Percentiles rank a stretch among this genome's conserved stretches.
phyloP scores from a whole-genome alignment of 2,113 vertebrate genomes.

The Leucosticte australis region DNA sequence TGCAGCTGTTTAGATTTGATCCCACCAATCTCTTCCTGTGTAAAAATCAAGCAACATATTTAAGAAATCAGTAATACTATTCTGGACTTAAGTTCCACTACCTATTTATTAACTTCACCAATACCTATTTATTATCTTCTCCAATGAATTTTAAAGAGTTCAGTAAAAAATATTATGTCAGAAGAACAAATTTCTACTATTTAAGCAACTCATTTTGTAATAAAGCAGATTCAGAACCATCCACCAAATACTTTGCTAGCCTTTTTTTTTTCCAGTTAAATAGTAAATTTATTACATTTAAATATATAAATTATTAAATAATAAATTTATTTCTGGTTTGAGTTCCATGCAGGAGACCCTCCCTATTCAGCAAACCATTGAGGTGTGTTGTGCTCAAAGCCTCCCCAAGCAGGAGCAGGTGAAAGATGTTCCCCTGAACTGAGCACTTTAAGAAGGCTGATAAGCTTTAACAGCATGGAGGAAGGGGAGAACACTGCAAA shows the following conservation, averaged over 20 bases:
- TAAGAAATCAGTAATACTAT: neutral
- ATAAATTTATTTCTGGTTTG: neutral
- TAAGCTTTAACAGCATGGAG: neutral
- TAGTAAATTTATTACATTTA: no score
- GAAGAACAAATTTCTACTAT: neutral
- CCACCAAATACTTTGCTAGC: neutral
- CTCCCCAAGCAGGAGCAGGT: neutral
- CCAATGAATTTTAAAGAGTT: neutral
- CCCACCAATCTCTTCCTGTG: neutral
- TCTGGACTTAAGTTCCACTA: neutral
- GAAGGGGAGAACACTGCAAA: neutral
- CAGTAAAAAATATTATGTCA: neutral
- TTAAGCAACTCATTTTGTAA: neutral
- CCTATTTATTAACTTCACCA: neutral
- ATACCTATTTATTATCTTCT: neutral
- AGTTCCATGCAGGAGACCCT: neutral
- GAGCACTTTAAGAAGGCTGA: neutral
- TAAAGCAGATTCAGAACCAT: neutral
- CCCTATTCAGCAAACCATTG: neutral
- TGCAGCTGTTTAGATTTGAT: neutral
- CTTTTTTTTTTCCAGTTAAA: neutral
- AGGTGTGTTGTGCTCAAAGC: neutral
- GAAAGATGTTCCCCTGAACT: neutral
- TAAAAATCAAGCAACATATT: neutral
- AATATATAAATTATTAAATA: no score